Evolutionary conservation across 1,140 invertebrate species (phyloP), one percentile per base, ranked within the genome.

Genomic region (Pogonomyrmex californicus): DNA sequence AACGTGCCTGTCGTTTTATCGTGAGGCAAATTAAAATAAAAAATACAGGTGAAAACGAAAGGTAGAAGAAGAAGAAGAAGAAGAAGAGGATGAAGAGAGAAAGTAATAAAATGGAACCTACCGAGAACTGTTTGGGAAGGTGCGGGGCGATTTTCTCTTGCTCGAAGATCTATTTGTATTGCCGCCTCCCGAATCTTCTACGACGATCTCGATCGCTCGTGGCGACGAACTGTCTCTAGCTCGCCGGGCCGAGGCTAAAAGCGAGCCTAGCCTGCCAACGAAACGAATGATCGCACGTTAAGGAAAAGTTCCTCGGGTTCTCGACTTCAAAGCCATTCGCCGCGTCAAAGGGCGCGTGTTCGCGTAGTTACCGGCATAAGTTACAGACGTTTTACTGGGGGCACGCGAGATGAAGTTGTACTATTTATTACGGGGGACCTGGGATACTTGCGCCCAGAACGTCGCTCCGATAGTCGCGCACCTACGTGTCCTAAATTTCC

Each of bases 311-410:
- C 10, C 14, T 4, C 51, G 14, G 5, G 12, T n/a, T 23, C 17
- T 14, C 41, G 10, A 76, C 87, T 78, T 90, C 58, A 90, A 90
- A 90, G 88, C 85, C 60, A 23, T 38, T 63, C 23, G 36, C 66
- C 85, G 73, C 66, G 71, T 73, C 56, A 54, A 77, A 70, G 87
- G 71, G 49, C 54, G 82, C 56, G 47, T 70, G 66, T 70, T 36
- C 73, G 81, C 56, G 30, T 62, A 63, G 54, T 86, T 60, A 56
- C 49, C 38, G 38, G 56, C 41, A 81, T 82, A 73, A 89, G 66
- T 90, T 85, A 89, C 30, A 5, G 51, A 51, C 78, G 73, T 79
- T 79, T 87, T 89, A 62, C 12, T 30, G 51, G 10, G 6, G n/a
- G 17, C 75, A 38, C 60, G 56, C 62, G 38, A 41, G 76, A 89